Conservation (phyloP, 1,140 invertebrate species). For the Melipona quadrifasciata region DNA sequence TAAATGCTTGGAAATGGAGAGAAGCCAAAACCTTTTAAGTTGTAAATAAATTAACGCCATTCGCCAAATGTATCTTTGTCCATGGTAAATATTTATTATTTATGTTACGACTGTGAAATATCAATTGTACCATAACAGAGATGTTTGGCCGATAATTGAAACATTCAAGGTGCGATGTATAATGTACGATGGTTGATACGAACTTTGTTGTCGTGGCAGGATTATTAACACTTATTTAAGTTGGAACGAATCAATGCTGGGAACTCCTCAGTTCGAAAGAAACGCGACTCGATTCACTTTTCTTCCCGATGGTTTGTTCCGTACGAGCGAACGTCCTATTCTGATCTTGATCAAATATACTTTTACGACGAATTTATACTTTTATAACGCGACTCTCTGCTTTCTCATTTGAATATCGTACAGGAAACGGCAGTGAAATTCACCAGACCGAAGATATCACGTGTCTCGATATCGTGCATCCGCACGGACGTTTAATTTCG, state of each 20-base stretch:
- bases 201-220: conserved; percentile 51
- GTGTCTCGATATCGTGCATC: conserved; percentile 45
- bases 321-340: not conserved
- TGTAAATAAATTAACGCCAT: conserved; percentile 34
- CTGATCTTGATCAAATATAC: not conserved
- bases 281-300: not conserved
- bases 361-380: conserved; percentile 19
- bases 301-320: no score
- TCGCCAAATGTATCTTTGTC: conserved; percentile 26
- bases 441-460: conserved; percentile 62
- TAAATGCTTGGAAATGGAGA: conserved; percentile 45
- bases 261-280: not conserved
- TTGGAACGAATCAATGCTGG: no score
- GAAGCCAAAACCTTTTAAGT: conserved; percentile 26
- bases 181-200: conserved; percentile 18
- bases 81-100: conserved; percentile 47
- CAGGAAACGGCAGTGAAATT: conserved; percentile 52
- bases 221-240: conserved; percentile 23
- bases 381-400: conserved; percentile 11
- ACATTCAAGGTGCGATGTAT: conserved; percentile 6
- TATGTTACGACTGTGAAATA: conserved; percentile 9
- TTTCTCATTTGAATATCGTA: conserved; percentile 56
- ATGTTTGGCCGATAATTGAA: conserved; percentile 35
- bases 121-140: conserved; percentile 6
- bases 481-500: conserved; percentile 9